Evolutionary conservation across 2,113 vertebrate genomes (phyloP), one percentile per base, ranked within the genome.

Genomic region (Hippocampus guttulatus): DNA sequence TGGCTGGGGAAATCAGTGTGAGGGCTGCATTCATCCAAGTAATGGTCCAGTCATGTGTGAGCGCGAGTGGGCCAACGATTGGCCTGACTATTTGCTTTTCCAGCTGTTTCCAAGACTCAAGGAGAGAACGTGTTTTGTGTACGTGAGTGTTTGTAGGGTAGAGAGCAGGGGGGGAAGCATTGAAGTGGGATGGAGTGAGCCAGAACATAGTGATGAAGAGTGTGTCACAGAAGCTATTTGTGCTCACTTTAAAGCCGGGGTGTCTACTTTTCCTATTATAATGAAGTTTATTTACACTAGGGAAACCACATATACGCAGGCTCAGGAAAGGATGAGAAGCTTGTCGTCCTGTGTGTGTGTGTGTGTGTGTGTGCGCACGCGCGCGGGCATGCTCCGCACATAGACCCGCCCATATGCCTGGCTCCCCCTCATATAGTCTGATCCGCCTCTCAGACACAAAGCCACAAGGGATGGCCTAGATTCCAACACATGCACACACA

Each of bases 381-480:
- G 10, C 43, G 12, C 12, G 81, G 78, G 78, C 84, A 86, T 87
- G 81, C 67, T 62, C 70, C 68, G 51, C 49, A 71, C 71, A 54
- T 62, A 80, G 81, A 81, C 88, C 83, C 77, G 61, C 83, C 83
- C 85, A 82, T 81, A 71, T 69, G 74, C 78, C 75, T 79, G 67
- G 74, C 68, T 68, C 68, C 81, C 76, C 81, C 80, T 81, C 78
- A 41, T 80, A 87, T 86, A 87, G 79, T 70, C 87, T 80, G 83
- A 88, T 83, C 81, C 57, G 73, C 84, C 85, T 83, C 79, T 82
- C 81, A 89, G 88, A 87, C 87, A 89, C 87, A 90, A 89, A 90
- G 85, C 87, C 80, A 89, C 79, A 83, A 78, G 86, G 80, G 76
- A 83, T 90, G 89, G 88, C 88, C 89, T 88, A 91, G 88, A 91